Evolutionary conservation across 2,888 invertebrate genomes (phyloP), one percentile per base, ranked within the genome.

Genomic region (Meiosimyza platycephala): DNA sequence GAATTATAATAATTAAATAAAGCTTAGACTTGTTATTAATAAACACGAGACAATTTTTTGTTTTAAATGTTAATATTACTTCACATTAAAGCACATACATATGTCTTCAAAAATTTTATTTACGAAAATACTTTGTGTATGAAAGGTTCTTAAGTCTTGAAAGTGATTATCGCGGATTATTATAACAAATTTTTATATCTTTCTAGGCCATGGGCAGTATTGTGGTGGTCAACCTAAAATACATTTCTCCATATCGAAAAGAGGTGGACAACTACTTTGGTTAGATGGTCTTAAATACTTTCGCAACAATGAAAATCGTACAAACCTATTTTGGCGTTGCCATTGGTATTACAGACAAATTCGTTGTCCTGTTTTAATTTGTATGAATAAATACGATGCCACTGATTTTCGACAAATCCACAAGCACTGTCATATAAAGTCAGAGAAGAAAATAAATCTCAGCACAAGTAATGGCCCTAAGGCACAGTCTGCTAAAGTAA

Each of bases 231-330:
- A 83, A 75, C 86, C 86, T 4, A 83, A 83, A 75, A 84, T 87
- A 40, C 83, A 85, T 63, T 87, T 87, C 77, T 86, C 86, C 0
- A 74, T 81, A 11, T 87, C 87, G 3, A 85, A 86, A 74, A 83
- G 86, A 54, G 87, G 86, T 16, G 86, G 86, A 0, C 85, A 86
- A 73, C 75, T 87, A 9, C 78, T 87, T 5, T 87, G 85, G 81
- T 77, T 86, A 57, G 85, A 87, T 75, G 87, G 87, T 0, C 72
- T 87, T 12, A 86, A 86, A 75, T 87, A 84, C 77, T 87, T 87
- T 78, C 83, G 87, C 2, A 87, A 87, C 72, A 86, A 86, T 73
- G 86, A 85, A 76, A 87, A 87, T 78, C 84, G 86, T 9, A 85
- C 85, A 7, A 87, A 87, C 77, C 77, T 84, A 55, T 87, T 85